Conservation (phyloP, 2,888 invertebrate species). For the Lissocephala sabroskyi region DNA sequence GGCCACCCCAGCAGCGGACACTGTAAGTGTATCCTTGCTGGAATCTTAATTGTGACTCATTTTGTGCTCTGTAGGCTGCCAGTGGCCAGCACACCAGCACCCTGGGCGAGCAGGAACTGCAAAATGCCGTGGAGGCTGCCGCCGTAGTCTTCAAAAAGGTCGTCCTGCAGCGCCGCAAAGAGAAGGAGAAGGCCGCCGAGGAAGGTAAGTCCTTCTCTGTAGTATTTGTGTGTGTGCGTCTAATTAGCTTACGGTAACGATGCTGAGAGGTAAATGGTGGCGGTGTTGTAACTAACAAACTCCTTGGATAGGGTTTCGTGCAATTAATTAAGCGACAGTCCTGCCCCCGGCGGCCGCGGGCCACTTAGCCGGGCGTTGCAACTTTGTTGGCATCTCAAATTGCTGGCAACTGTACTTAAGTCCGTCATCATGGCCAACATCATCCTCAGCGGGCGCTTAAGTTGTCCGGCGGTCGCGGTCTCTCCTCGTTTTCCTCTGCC, state of each 20-base stretch:
- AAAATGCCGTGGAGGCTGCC: conserved; percentile 72
- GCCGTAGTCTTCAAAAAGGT: conserved; percentile 72
- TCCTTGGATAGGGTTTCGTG: conserved; percentile 29
- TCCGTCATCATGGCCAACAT: conserved; percentile 13
- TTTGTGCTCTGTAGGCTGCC: conserved; percentile 10
- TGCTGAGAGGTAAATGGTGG: conserved; percentile 16
- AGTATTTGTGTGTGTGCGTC: conserved; percentile 6
- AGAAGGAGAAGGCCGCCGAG: conserved; percentile 66
- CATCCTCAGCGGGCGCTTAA: too few relatives aligned
- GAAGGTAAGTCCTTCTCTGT: conserved; percentile 69
- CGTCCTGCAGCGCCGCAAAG: conserved; percentile 68
- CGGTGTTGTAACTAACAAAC: conserved; percentile 32
- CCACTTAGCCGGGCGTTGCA: background rate
- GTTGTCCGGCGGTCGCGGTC: too few relatives aligned
- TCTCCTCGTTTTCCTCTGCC: too few relatives aligned
- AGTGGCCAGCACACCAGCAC: conserved; percentile 65
- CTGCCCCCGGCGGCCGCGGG: conserved; percentile 8
- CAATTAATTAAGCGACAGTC: conserved; percentile 47
- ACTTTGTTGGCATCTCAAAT: background rate
- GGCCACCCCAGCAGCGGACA: too few relatives aligned
- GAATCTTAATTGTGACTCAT: background rate
- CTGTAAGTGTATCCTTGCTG: too few relatives aligned
- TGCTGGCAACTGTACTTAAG: conserved; percentile 17
- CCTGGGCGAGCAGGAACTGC: conserved; percentile 71
- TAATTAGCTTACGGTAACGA: conserved; percentile 7